Evolutionary conservation across 2,888 invertebrate genomes (phyloP), one percentile per base, ranked within the genome.

Genomic region (Chloroclysta siterata): DNA sequence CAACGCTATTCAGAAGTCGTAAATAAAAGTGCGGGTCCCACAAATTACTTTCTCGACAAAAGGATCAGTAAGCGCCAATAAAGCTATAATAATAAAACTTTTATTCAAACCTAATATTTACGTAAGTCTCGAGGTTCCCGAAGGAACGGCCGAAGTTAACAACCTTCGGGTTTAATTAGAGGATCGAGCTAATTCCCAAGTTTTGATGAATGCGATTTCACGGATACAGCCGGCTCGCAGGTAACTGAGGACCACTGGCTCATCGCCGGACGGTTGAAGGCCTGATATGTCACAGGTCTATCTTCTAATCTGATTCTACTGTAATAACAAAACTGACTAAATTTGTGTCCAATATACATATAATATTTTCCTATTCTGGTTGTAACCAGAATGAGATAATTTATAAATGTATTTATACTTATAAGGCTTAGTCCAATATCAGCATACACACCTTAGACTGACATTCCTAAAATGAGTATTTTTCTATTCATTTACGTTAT

Each of bases 181-280:
- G 83, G 83, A 79, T 82, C 83, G 79, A 82, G 88, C 85, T 89
- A 88, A 89, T 89, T 88, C 82, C 82, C 86, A 91, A 91, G 90
- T 90, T 91, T 90, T 90, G 91, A 90, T 90, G 89, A 90, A 91
- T 90, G 88, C 86, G 89, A 91, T 88, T 89, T 85, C 84, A 85
- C 83, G 85, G 85, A 84, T 84, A 84, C 82, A 82, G 77, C 80
- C 81, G 73, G 51, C 50, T 53, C n/a, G 51, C 58, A 65, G 65
- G 57, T 66, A 36, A 61, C 22, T 10, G 3, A 59, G 48, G 46
- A 62, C 39, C 52, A 53, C 61, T 64, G 55, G 54, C 2, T 36
- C 61, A 53, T 47, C 29, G 42, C 46, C n/a, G n/a, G n/a, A n/a
- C n/a, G n/a, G n/a, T n/a, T n/a, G n/a, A n/a, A n/a, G n/a, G n/a